Conservation (phyloP, 2,888 invertebrate species). For the Corythucha ciliata region DNA sequence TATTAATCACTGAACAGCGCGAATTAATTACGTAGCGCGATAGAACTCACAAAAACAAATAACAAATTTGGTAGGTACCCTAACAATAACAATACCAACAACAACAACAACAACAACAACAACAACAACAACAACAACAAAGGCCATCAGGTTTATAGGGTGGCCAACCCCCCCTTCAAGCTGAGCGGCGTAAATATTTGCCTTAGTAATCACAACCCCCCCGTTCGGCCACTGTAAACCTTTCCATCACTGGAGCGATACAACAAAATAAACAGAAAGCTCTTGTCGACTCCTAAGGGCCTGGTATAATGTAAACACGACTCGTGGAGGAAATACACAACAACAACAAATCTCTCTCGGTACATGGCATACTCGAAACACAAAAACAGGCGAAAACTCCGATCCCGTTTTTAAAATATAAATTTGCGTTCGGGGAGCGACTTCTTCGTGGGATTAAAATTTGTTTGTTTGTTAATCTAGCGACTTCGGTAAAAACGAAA, state of each 20-base stretch:
- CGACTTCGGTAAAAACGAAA: background rate
- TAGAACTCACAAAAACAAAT: no score
- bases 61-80: no score
- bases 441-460: conserved; percentile 15
- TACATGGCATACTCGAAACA: conserved; percentile 2
- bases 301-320: conserved; percentile 33
- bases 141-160: background rate
- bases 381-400: background rate
- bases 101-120: no score
- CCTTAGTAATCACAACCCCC: no score
- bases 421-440: conserved; percentile 6
- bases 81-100: no score
- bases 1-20: no score
- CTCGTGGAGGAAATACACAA: conserved; percentile 26
- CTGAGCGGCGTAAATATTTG: background rate
- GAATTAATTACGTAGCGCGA: no score
- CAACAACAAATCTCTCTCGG: conserved; percentile 13
- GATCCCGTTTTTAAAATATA: conserved; percentile 1
- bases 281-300: conserved; percentile 23
- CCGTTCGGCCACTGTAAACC: no score
- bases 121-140: no score
- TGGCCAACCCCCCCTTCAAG: background rate
- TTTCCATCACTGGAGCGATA: conserved; percentile 22
- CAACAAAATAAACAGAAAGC: conserved; percentile 29
- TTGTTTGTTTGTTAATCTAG: background rate